phyloP scores from a whole-genome alignment of 1,140 invertebrate species.

The Lepidurus packardi region DNA sequence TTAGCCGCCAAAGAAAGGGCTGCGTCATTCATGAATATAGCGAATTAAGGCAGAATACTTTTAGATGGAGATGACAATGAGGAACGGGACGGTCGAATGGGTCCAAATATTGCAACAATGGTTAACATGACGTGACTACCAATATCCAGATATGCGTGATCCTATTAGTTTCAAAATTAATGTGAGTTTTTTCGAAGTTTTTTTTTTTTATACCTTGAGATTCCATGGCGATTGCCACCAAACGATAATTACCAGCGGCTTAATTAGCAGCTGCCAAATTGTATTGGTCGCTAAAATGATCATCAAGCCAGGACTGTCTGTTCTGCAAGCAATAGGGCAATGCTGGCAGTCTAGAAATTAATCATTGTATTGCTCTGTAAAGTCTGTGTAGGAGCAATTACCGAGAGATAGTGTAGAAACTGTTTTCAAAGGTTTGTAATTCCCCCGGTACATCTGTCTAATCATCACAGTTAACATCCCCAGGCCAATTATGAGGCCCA shows the following conservation, averaged over 20 bases:
- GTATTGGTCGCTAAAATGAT: constrained; percentile 25
- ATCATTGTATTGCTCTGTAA: neutral
- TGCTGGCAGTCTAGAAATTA: neutral
- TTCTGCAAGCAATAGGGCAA: neutral
- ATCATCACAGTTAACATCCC: neutral
- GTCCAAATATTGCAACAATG: constrained; percentile 33
- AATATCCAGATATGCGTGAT: constrained; percentile 31
- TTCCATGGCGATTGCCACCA: constrained; percentile 26
- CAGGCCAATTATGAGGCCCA: constrained; percentile 14
- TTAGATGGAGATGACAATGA: constrained; percentile 20
- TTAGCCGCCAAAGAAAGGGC: neutral
- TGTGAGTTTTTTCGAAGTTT: neutral
- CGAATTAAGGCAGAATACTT: constrained; percentile 3
- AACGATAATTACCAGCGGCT: constrained; percentile 25
- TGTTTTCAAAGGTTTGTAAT: neutral
- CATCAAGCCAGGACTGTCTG: constrained; percentile 28
- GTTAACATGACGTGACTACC: constrained; percentile 34
- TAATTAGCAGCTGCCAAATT: constrained; percentile 24
- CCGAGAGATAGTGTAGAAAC: neutral
- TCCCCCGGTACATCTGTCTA: neutral
- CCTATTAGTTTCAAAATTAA: neutral
- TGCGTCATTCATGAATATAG: neutral
- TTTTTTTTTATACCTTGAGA: neutral
- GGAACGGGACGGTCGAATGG: constrained; percentile 22
- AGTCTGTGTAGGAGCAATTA: neutral